These are phyloP conservation scores for Bellardia pandia DNA, from an alignment of 2,888 invertebrate species.

Conservation along the genomic window DNA sequence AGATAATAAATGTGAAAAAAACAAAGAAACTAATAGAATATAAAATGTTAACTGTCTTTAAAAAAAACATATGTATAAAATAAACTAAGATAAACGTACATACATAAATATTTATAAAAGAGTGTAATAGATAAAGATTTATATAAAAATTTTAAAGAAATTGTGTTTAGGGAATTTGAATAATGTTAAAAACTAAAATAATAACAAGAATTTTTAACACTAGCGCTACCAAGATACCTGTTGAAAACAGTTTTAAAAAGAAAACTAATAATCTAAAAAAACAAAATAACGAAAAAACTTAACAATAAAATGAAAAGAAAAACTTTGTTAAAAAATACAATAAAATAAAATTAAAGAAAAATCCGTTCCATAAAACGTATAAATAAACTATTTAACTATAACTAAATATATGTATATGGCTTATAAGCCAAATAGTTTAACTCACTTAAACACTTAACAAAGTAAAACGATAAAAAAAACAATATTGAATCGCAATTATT, in stretches of 20 bases:
- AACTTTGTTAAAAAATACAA: constrained; percentile 12
- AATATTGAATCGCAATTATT: not conserved
- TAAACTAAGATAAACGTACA: not conserved
- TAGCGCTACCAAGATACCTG: constrained; percentile 71
- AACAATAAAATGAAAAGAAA: constrained; percentile 25
- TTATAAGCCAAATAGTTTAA: not conserved
- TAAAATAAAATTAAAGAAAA: constrained; percentile 6
- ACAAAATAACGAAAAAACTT: constrained; percentile 48
- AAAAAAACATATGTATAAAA: not conserved
- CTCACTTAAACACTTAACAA: not conserved
- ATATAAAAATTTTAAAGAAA: constrained; percentile 35
- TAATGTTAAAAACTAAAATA: constrained; percentile 9
- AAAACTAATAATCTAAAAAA: not conserved
- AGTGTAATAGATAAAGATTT: not conserved
- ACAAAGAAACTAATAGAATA: not conserved
- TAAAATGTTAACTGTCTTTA: constrained; percentile 41
- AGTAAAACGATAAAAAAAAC: not conserved
- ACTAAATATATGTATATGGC: too few relatives aligned
- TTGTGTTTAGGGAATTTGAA: constrained; percentile 65
- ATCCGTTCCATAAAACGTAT: constrained; percentile 57
- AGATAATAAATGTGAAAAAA: constrained; percentile 17
- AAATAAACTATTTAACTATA: constrained; percentile 7
- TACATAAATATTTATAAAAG: not conserved
- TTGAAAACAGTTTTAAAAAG: constrained; percentile 24
- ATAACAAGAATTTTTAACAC: constrained; percentile 32